Evolutionary conservation across 2,113 vertebrate species (phyloP).

Genomic region (Pionites leucogaster): DNA sequence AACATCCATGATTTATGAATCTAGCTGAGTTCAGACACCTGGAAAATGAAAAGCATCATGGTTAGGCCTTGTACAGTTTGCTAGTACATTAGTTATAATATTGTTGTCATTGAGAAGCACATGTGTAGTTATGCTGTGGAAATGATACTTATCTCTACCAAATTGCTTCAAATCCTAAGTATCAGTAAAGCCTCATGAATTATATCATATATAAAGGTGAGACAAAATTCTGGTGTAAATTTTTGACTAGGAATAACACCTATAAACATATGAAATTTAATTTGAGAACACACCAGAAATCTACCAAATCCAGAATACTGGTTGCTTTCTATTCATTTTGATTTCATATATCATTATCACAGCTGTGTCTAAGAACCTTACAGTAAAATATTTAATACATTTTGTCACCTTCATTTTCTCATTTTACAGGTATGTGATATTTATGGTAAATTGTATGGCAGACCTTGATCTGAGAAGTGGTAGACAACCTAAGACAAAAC

Average conservation of each 20-base stretch:
- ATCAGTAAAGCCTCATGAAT: not conserved
- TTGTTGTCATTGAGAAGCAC: slow-evolving; percentile 6
- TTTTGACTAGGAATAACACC: not conserved
- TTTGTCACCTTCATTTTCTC: not conserved
- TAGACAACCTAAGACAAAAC: not conserved
- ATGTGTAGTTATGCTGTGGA: not conserved
- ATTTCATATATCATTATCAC: not conserved
- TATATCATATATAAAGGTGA: not conserved
- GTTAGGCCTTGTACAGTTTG: slow-evolving; percentile 38
- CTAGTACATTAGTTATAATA: slow-evolving; percentile 60
- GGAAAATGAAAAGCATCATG: slow-evolving; percentile 50
- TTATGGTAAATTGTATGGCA: not conserved
- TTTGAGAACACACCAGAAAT: not conserved
- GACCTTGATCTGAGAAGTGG: not conserved
- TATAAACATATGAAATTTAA: not conserved
- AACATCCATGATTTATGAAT: slow-evolving; percentile 58
- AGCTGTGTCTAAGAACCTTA: not conserved
- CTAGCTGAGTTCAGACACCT: slow-evolving; percentile 55
- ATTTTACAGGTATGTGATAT: not conserved
- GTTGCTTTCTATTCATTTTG: not conserved
- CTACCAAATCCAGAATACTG: not conserved
- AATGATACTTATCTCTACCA: not conserved
- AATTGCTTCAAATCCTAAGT: not conserved
- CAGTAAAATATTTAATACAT: not conserved
- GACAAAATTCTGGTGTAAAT: not conserved